Evolutionary conservation across 1,140 invertebrate genomes (phyloP).

Genomic region (Paralvinella palmiformis): DNA sequence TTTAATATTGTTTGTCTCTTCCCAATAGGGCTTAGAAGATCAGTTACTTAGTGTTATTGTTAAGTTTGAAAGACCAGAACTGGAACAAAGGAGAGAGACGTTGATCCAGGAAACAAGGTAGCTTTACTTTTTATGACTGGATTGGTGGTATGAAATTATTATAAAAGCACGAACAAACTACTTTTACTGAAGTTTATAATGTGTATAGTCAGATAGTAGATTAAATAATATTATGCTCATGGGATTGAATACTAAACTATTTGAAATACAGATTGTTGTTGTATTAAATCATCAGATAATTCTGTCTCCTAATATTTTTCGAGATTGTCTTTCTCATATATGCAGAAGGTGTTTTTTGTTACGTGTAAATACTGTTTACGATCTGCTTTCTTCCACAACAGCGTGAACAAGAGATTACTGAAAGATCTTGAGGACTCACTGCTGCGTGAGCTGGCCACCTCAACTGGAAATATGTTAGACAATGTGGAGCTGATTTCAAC

Average conservation of each 20-base stretch:
- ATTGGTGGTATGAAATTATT: no score
- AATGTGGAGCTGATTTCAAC: conserved; percentile 78
- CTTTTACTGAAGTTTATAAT: no score
- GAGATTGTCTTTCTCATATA: not conserved
- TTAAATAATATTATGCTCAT: no score
- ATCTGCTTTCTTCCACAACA: conserved; percentile 39
- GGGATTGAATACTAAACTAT: no score
- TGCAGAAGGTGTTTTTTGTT: not conserved
- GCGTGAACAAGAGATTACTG: conserved; percentile 73
- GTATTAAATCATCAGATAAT: no score
- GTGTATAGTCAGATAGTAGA: no score
- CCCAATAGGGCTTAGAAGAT: conserved; percentile 70
- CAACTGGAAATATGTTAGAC: conserved; percentile 83
- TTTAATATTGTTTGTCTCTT: no score
- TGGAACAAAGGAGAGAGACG: conserved; percentile 57
- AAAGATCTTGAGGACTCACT: conserved; percentile 76
- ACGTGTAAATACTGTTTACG: no score
- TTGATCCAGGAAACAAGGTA: conserved; percentile 70
- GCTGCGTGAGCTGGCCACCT: conserved; percentile 70
- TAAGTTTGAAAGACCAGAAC: conserved; percentile 62
- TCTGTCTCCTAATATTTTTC: no score
- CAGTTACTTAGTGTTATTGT: conserved; percentile 82
- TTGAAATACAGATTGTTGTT: no score
- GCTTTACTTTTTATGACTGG: no score
- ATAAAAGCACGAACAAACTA: no score